Percentiles rank a stretch among this genome's conserved stretches.
Conservation (phyloP, 2,113 vertebrate genomes). For the Miniopterus natalensis region DNA sequence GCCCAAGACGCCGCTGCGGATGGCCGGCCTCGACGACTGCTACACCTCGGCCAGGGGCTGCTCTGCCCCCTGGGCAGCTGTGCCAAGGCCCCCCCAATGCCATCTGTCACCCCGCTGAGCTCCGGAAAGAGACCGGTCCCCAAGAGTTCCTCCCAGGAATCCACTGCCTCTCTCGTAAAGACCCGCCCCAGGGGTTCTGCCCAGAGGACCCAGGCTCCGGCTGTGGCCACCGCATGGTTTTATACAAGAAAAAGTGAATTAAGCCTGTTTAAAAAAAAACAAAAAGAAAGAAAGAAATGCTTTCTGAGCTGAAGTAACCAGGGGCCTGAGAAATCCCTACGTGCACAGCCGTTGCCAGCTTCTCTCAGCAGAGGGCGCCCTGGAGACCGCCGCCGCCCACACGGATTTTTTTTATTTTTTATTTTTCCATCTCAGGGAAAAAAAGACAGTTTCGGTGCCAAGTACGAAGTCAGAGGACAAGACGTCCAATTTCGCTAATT, state of each 20-base stretch:
- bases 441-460: not conserved
- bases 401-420: too few species aligned
- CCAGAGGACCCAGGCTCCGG: not conserved
- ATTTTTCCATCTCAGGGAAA: rapidly evolving
- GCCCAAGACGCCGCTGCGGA: not conserved
- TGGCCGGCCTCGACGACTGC: rapidly evolving
- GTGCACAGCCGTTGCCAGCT: not conserved
- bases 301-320: not conserved
- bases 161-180: not conserved
- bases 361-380: conserved; percentile 30
- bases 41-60: not conserved
- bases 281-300: not conserved
- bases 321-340: not conserved
- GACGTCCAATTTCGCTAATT: not conserved
- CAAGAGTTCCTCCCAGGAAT: not conserved
- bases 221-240: not conserved
- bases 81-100: not conserved
- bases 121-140: not conserved
- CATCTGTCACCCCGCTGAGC: not conserved
- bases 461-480: not conserved
- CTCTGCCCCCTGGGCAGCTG: rapidly evolving
- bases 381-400: not conserved
- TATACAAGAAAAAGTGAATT: not conserved
- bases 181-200: not conserved
- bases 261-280: not conserved